Base-by-base conservation (phyloP, 2,888 invertebrate species). In the Laothoe populi region DNA sequence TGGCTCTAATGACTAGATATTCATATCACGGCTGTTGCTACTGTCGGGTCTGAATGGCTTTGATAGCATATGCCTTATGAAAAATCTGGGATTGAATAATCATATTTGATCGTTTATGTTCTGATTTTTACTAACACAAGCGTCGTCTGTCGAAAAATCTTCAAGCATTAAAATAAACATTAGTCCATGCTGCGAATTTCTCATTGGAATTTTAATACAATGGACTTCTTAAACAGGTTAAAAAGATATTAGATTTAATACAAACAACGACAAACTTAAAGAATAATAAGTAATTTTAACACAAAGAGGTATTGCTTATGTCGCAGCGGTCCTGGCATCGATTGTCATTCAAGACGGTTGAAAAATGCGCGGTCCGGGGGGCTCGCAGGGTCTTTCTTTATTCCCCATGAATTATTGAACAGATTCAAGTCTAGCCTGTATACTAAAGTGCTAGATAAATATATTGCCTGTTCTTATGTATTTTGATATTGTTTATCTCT, bases 361-460 rank as follows among this genome's bases (percentile, higher is more conserved):
- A 90, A 90, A 90, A 90, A 90, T 90, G 83, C 74, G 74, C 89
- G 69, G 81, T 82, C 83, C 88, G 84, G 90, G 88, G 87, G 88
- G 84, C 78, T 84, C 78, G 78, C 80, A 79, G 81, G 78, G 77
- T 72, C 73, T 72, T 87, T 84, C 84, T 84, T 85, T 84, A 84
- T 84, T 74, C 81, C 68, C 67, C 74, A 90, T 91, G 90, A 90
- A 90, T 91, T 90, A 91, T 91, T 80, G 83, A 91, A 81, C 77
- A 84, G 84, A 86, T 84, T 86, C 88, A 87, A 81, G 84, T 83
- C 79, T 82, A 79, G 82, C 75, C 75, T 79, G 71, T 77, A 78
- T 21, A 61, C 40, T 53, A 40, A 42, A 61, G 53, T 42, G 60
- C 49, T 53, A 74, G 60, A 61, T 53, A 61, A 72, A 78, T 76